phyloP scores from a whole-genome alignment of 53 echinoderm and acorn worm species.

The Paelopatides confundens region DNA sequence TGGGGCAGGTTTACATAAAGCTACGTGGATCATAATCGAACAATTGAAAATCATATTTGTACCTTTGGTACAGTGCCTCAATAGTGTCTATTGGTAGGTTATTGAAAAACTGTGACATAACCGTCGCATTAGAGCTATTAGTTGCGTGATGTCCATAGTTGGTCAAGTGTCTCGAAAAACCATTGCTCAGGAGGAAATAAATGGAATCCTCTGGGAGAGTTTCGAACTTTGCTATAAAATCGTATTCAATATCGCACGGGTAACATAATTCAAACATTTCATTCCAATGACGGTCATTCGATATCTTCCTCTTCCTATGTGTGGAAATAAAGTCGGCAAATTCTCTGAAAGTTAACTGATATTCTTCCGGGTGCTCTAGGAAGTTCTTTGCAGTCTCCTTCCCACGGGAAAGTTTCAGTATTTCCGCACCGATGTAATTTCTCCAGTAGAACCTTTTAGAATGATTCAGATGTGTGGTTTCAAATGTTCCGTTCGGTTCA shows the following conservation, averaged over 20 bases:
- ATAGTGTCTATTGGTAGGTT: neutral
- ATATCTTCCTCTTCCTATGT: neutral
- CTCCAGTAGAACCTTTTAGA: constrained; percentile 21
- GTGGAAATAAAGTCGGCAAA: neutral
- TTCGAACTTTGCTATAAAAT: constrained; percentile 16
- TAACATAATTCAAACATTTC: constrained; percentile 5
- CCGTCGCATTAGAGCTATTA: neutral
- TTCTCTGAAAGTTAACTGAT: constrained; percentile 30
- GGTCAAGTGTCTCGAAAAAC: neutral
- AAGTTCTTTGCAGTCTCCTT: neutral
- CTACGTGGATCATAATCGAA: constrained; percentile 9
- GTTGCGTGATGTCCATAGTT: constrained; percentile 1
- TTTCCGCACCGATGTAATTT: neutral
- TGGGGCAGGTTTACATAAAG: neutral
- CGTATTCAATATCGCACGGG: constrained; percentile 35
- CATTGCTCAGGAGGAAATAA: constrained; percentile 7
- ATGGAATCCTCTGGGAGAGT: constrained; percentile 1
- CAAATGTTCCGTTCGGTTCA: constrained; percentile 22
- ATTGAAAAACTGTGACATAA: neutral
- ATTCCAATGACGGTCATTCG: constrained; percentile 17
- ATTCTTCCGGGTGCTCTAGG: neutral
- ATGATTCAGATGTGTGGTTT: neutral
- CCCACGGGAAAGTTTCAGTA: constrained; percentile 9
- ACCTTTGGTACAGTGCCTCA: constrained; percentile 11
- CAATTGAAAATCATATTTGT: constrained; percentile 3